A percentile compares a stretch with the other conserved stretches of the same genome.
These are phyloP conservation scores for Okamejei kenojei DNA, from an alignment of 2,797 vertebrate genomes.

Conservation along the genomic window DNA sequence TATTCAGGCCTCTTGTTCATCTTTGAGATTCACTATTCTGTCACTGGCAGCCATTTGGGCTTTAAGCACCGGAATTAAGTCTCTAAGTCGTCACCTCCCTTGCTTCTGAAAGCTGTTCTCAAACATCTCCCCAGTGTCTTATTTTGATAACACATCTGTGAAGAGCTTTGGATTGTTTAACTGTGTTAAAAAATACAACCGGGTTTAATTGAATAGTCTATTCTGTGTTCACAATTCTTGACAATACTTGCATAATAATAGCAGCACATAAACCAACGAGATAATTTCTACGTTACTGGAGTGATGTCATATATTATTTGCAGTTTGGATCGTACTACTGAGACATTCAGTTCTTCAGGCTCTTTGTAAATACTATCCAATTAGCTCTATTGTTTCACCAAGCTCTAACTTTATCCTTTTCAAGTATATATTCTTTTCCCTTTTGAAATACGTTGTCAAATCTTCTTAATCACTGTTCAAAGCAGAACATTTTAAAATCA, in stretches of 20 bases:
- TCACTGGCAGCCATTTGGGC: background rate
- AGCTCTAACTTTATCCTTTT: background rate
- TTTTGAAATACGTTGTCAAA: background rate
- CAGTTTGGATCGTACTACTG: background rate
- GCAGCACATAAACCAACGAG: background rate
- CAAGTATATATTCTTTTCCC: background rate
- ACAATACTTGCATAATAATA: background rate
- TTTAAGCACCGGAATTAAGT: background rate
- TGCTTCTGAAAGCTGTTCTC: background rate
- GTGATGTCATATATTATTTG: background rate
- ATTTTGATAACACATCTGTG: background rate
- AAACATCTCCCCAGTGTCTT: background rate
- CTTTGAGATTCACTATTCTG: background rate
- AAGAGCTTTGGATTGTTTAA: background rate
- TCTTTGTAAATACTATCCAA: background rate
- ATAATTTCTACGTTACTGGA: background rate
- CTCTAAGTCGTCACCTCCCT: background rate
- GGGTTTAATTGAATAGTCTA: background rate
- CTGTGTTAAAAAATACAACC: background rate
- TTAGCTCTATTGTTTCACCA: background rate
- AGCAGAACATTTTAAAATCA: background rate
- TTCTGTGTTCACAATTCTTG: background rate
- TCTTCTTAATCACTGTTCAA: background rate
- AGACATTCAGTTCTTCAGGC: background rate
- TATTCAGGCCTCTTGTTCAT: background rate